Percentiles rank a stretch among this genome's conserved stretches.
Conservation (phyloP, 2,113 vertebrate species). For the Xenopus tropicalis region UCB_Xtro_10.0 CM004446.2:40685501-40686000, state of each 20-base stretch:
- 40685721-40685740: background rate
- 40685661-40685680: slow-evolving; percentile 23
- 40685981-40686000: slow-evolving; percentile 94
- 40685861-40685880: slow-evolving; percentile 94
- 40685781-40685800: slow-evolving; percentile 87
- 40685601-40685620: background rate
- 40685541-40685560: background rate
- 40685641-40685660: background rate
- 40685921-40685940: slow-evolving; percentile 91
- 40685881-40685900: slow-evolving; percentile 88
- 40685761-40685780: background rate
- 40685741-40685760: slow-evolving; percentile 8
- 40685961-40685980: slow-evolving; percentile 89
- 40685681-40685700: slow-evolving; percentile 1
- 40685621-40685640: too few species aligned
- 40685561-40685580: background rate
- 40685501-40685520: slow-evolving; percentile 56
- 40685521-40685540: slow-evolving; percentile 21
- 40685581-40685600: background rate
- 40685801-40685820: slow-evolving; percentile 91
- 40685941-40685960: slow-evolving; percentile 90
- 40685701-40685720: background rate
- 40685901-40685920: slow-evolving; percentile 91
- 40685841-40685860: slow-evolving; percentile 92
- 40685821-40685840: slow-evolving; percentile 97